phyloP scores from a whole-genome alignment of 2,113 vertebrate species.

The Pollimyrus isidori region DNA sequence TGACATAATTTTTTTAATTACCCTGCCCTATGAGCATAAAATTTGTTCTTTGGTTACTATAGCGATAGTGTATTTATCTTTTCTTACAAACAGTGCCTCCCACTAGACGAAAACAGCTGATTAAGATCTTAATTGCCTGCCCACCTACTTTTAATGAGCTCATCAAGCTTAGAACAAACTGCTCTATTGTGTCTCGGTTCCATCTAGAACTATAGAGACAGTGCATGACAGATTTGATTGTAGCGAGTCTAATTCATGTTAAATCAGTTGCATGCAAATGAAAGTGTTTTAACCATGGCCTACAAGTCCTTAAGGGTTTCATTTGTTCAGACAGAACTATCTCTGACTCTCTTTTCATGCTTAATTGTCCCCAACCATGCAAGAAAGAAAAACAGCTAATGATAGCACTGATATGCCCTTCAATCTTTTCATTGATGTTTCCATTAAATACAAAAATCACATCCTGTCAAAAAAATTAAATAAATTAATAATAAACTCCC shows the following conservation, averaged over 20 bases:
- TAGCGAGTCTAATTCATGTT: too few relatives aligned
- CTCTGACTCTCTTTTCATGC: neutral
- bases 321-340: neutral
- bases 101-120: neutral
- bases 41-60: neutral
- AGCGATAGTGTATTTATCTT: neutral
- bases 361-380: neutral
- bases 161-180: neutral
- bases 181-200: neutral
- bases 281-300: neutral
- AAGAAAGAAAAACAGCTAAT: neutral
- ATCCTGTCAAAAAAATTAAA: neutral
- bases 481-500: neutral
- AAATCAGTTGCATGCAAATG: neutral
- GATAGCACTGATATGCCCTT: neutral
- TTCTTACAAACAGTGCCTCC: neutral
- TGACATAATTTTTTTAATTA: neutral
- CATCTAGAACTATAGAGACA: neutral
- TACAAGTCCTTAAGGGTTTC: neutral
- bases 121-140: neutral
- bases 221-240: neutral
- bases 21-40: neutral
- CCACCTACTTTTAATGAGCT: neutral
- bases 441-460: neutral
- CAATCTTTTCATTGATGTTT: neutral